Evolutionary conservation across 2,888 invertebrate species (phyloP), one percentile per base, ranked within the genome.

Genomic region (Xanthorhoe designata): DNA sequence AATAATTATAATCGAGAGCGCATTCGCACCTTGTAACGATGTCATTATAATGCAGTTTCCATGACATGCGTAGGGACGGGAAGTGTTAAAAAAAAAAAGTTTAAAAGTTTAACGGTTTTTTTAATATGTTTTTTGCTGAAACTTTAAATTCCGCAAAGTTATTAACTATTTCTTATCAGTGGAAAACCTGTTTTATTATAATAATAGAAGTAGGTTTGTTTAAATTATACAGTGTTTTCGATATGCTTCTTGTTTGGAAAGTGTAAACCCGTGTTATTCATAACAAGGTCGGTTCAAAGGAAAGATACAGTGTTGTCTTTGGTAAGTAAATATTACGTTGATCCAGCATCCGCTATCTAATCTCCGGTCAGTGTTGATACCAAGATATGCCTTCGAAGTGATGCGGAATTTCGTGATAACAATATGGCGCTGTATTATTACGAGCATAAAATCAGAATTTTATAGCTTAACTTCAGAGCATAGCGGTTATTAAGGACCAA

Each of bases 281-380:
- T 42, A 60, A 59, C 61, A 64, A 64, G 63, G 67, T 64, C 67
- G 63, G 35, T 32, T 57, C 38, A 49, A 24, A 64, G 80, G 80
- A 83, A 83, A 80, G 74, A 78, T 78, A 74, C 77, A 75, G 68
- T 74, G 76, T 78, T 79, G 80, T 80, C 79, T 78, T 79, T 82
- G 81, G 81, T 65, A 49, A 13, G 64, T 64, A 67, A 68, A 68
- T 61, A 68, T 64, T 57, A 56, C 61, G 58, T 50, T 64, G 83
- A 82, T 83, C 83, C 81, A 82, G 85, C 91, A 91, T 91, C 91
- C 91, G 83, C 85, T 92, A 92, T 92, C 92, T 92, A 87, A 92
- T 92, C 92, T 91, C 76, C 87, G 91, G 92, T 91, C 92, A 92
- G 91, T 89, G 90, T 91, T 64, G 84, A 87, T 83, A 87, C 84